Evolutionary conservation across 2,113 vertebrate species (phyloP).

Genomic region (Tor tambroides): DNA sequence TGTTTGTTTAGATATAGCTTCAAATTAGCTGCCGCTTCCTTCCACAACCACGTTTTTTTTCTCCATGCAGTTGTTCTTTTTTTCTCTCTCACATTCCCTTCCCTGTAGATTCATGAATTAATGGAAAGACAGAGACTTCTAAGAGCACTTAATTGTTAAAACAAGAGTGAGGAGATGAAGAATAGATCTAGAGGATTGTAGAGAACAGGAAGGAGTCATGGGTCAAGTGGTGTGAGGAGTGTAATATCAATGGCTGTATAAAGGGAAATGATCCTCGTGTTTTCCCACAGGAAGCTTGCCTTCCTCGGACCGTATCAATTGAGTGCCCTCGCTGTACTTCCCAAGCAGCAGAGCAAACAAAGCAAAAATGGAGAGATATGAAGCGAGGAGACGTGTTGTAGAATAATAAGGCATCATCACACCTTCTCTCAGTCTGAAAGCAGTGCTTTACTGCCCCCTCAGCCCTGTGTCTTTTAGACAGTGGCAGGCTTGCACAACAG

Average conservation of each 20-base stretch:
- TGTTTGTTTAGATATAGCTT: not conserved
- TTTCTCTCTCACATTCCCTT: not conserved
- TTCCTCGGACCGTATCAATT: constrained; percentile 10
- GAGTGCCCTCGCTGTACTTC: constrained; percentile 21
- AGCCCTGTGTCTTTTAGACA: constrained; percentile 18
- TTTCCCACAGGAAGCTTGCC: not conserved
- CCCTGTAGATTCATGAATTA: constrained; percentile 22
- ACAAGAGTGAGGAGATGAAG: constrained; percentile 20
- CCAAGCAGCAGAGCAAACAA: constrained; percentile 9
- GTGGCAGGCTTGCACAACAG: constrained; percentile 16
- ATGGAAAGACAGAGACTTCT: constrained; percentile 4
- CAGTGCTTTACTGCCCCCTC: constrained; percentile 16
- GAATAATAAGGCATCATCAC: constrained; percentile 20
- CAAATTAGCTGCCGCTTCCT: not conserved
- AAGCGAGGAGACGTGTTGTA: constrained; percentile 1
- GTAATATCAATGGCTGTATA: constrained; percentile 31
- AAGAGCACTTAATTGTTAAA: constrained; percentile 25
- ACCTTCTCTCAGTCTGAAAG: not conserved
- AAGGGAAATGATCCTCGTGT: not conserved
- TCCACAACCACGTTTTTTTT: not conserved
- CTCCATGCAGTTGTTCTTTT: not conserved
- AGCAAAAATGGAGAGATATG: constrained; percentile 33
- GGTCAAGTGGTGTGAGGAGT: constrained; percentile 12
- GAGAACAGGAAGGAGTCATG: constrained; percentile 3
- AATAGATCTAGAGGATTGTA: constrained; percentile 18